Evolutionary conservation across 2,888 invertebrate genomes (phyloP), one percentile per base, ranked within the genome.

Genomic region (Baronia brevicornis): DNA sequence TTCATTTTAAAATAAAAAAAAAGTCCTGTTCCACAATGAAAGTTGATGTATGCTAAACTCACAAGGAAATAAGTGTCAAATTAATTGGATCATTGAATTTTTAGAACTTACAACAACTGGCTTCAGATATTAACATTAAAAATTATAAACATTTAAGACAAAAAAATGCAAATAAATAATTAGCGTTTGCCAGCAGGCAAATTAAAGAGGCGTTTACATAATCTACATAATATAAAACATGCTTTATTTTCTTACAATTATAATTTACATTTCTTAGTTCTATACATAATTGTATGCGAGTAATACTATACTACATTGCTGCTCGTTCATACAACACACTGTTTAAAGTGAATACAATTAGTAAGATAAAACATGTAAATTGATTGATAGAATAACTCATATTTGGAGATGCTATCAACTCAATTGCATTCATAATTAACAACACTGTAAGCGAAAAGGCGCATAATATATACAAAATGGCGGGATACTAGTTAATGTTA

Each of bases 131-230:
- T 61, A 60, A 66, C 70, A 67, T 65, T 67, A 67, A 73, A 78
- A 78, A 74, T 70, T 66, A 79, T 72, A 80, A 78, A 77, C 73
- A 70, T 78, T 75, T 69, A 72, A 66, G 69, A 68, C 48, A 46
- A 50, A 69, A 71, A 73, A 72, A 74, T 79, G 78, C 80, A 79
- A 82, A 84, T 82, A 84, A 82, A 84, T 84, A 82, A 77, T 75
- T 72, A 78, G 84, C 80, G 48, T 48, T 64, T 64, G 75, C 69
- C 84, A 53, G 45, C 47, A 48, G 80, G 66, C 77, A 72, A 78
- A 61, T 60, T 64, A 74, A 69, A 63, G 66, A 72, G 68, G 78
- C 74, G 58, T 68, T 71, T 68, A 66, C 67, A 58, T 74, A 75
- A 59, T 71, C 74, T 80, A 80, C 68, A 73, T 73, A 74, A 75